Conservation (phyloP, 2,797 vertebrate species). For the Notolepis coatsorum region DNA sequence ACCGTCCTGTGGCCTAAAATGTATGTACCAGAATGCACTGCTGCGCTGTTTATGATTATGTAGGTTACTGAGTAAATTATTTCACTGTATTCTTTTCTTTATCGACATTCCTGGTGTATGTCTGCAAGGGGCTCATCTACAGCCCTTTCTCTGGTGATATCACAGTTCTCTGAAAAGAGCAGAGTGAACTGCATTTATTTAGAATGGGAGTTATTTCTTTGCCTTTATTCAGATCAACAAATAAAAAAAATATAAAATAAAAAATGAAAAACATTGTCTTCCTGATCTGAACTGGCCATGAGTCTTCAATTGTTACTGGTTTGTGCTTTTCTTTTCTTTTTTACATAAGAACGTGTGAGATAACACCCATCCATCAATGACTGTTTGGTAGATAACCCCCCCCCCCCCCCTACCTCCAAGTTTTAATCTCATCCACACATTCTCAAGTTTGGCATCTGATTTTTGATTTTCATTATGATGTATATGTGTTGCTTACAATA, state of each 20-base stretch:
- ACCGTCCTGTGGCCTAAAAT: conserved; percentile 19
- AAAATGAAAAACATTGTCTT: background rate
- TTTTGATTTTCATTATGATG: conserved; percentile 18
- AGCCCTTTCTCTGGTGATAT: background rate
- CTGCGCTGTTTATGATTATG: conserved; percentile 27
- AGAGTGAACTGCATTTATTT: conserved; percentile 39
- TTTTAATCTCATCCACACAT: conserved; percentile 4
- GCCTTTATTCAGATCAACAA: background rate
- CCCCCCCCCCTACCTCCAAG: background rate
- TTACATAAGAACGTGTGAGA: conserved; percentile 31
- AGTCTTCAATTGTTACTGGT: conserved; percentile 18
- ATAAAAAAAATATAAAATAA: no score
- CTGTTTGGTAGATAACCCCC: no score
- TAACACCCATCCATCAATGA: no score
- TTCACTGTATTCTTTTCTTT: conserved; percentile 17
- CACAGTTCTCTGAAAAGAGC: conserved; percentile 11
- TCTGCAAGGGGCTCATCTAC: conserved; percentile 22
- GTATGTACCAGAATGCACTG: conserved; percentile 33
- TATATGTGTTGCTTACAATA: conserved; percentile 28
- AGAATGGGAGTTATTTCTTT: conserved; percentile 3
- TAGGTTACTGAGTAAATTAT: conserved; percentile 18
- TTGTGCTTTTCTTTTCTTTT: no score
- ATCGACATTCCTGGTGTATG: conserved; percentile 32
- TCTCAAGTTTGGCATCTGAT: background rate
- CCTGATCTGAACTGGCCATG: conserved; percentile 33